Base-by-base conservation (phyloP, 2,888 invertebrate species). In the Sinotaia quadrata region DNA sequence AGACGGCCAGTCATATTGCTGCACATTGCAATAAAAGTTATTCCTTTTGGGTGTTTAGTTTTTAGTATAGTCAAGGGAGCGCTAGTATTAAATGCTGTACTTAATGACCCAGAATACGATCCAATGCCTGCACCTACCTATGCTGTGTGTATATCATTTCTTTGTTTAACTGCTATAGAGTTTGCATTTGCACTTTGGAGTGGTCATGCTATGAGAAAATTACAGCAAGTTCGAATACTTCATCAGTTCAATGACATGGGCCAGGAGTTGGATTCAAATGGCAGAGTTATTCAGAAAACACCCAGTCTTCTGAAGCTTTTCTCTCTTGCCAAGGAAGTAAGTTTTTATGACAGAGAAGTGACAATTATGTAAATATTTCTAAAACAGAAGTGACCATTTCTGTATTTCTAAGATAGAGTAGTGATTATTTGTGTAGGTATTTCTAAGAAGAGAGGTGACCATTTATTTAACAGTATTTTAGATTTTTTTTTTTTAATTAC, bases 221-320 rank as follows among this genome's bases (percentile, higher is more conserved):
- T 87, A 27, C 78, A 81, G 61, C 69, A 74, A 36, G 54, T 61
- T 41, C 52, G 84, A n/a, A 70, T 85, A 15, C 51, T 76, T 7
- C 85, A 84, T 60, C 68, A 77, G 27, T 79, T 82, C 51, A 82
- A 86, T 73, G 79, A 80, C 12, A 56, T 69, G 5, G 82, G 83
- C 5, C 73, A 80, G 61, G 85, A 85, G 67, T 74, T 85, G 18
- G 83, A 85, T 57, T 73, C 82, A 68, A 81, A 85, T 37, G 87
- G 85, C 24, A 82, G 84, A 47, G 75, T 75, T 1, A 66, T 84
- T 4, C 77, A 78, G 41, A 78, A 80, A 60, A 77, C 74, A 27
- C 84, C 78, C 10, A 76, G 73, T 63, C 62, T 87, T 0, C 63
- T 69, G 29, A 74, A 85, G 34, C 73, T 87, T n/a, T 34, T 82